Conservation (phyloP, 2,797 vertebrate genomes). For the Benthosema pterotum region DNA sequence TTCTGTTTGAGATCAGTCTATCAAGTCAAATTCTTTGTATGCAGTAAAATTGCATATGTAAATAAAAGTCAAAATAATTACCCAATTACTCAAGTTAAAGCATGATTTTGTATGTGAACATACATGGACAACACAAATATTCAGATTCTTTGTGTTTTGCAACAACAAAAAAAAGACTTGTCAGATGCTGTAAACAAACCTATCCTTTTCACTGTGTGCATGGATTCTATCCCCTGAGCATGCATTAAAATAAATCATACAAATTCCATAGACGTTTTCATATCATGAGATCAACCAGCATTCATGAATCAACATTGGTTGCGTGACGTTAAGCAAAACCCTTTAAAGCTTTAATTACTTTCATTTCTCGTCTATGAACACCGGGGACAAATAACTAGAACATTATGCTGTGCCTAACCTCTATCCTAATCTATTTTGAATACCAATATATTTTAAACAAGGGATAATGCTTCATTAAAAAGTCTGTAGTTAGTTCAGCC, state of each 20-base stretch:
- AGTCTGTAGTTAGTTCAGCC: constrained; percentile 4
- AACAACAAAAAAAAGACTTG: not conserved
- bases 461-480: constrained; percentile 5
- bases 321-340: constrained; percentile 23
- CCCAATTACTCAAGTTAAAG: too few relatives aligned
- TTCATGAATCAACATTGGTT: not conserved
- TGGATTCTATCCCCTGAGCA: not conserved
- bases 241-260: not conserved
- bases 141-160: not conserved
- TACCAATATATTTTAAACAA: constrained; percentile 3
- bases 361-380: too few relatives aligned
- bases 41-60: too few relatives aligned
- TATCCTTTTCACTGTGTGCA: not conserved
- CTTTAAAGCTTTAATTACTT: constrained; percentile 24
- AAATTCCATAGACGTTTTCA: constrained; percentile 1
- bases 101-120: too few relatives aligned
- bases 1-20: too few relatives aligned
- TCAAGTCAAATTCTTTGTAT: too few relatives aligned
- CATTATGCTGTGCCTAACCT: constrained; percentile 19
- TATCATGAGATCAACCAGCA: constrained; percentile 50
- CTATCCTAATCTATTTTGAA: not conserved
- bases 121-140: too few relatives aligned
- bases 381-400: constrained; percentile 42
- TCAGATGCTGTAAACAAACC: not conserved
- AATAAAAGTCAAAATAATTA: too few relatives aligned